Percentiles rank a stretch among this genome's conserved stretches.
phyloP scores from a whole-genome alignment of 2,113 vertebrate genomes.

The Nycticryphes semicollaris region DNA sequence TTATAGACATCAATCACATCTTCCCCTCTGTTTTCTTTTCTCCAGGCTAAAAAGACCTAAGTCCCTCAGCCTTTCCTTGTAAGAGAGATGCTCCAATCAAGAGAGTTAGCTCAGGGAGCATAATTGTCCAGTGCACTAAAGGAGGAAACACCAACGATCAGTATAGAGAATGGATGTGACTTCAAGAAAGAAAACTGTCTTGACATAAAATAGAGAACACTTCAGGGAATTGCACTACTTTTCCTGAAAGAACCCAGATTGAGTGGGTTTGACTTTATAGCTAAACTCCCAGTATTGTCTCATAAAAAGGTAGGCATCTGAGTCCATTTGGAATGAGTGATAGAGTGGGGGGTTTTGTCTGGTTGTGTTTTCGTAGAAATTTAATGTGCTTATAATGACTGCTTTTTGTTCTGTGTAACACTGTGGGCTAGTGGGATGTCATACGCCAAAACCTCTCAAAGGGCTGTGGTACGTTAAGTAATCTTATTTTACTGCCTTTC shows the following conservation, averaged over 20 bases:
- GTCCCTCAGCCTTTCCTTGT: too few relatives aligned
- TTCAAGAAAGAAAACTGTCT: background rate
- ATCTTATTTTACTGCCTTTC: background rate
- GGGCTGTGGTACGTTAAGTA: background rate
- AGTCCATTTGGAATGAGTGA: background rate
- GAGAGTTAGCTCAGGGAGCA: background rate
- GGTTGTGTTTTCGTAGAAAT: background rate
- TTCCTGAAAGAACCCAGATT: background rate
- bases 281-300: background rate
- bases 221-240: background rate
- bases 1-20: too few relatives aligned
- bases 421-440: background rate
- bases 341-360: background rate
- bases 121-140: background rate
- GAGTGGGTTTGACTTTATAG: background rate
- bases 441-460: background rate
- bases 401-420: background rate
- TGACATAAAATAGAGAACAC: background rate
- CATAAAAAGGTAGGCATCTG: background rate
- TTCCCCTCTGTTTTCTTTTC: too few relatives aligned
- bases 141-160: background rate
- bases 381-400: background rate
- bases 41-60: too few relatives aligned
- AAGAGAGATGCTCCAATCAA: too few relatives aligned
- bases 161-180: background rate